Evolutionary conservation across 2,888 invertebrate genomes (phyloP), one percentile per base, ranked within the genome.

Genomic region (Drosophila rubida): DNA sequence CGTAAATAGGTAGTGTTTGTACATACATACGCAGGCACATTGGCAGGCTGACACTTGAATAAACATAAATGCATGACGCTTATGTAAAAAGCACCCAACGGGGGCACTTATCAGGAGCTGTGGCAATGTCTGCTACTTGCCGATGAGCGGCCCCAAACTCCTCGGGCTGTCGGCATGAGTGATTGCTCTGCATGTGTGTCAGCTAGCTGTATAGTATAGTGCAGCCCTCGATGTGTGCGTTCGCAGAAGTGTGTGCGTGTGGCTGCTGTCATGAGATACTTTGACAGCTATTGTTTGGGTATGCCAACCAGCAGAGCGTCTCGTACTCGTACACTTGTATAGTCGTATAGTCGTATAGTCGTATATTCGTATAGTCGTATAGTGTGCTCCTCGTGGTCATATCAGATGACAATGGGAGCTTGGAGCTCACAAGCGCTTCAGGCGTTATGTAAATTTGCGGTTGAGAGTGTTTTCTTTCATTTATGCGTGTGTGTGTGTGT

Each of bases 51-150:
- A 64, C 82, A 78, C 83, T 80, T 85, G 78, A 78, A 74, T 85
- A 86, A 80, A 82, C 87, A 85, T 87, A 85, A 82, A 80, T 80
- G 78, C 74, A 87, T 60, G 65, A 68, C 72, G 84, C 75, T 80
- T 80, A 78, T 78, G 79, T 66, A 79, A 78, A 86, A 78, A 79
- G 75, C 77, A 79, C 78, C 79, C 79, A 83, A 71, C 70, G 72
- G 81, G 68, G 84, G 87, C 86, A 77, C 84, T 81, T 86, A 83
- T 65, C 77, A 62, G 59, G 65, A 66, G 49, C 60, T 53, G 64
- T 50, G 41, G 51, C 60, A 54, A 66, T 67, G 61, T 68, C 51
- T 32, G 32, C 27, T 46, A 54, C 54, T 57, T 61, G 44, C 53
- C 53, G 54, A 61, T 42, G 32, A 51, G 7, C 7, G 14, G 4